These are phyloP conservation scores for Seira sanloemensis DNA, from an alignment of 2,888 invertebrate species.

Conservation along the genomic window DNA sequence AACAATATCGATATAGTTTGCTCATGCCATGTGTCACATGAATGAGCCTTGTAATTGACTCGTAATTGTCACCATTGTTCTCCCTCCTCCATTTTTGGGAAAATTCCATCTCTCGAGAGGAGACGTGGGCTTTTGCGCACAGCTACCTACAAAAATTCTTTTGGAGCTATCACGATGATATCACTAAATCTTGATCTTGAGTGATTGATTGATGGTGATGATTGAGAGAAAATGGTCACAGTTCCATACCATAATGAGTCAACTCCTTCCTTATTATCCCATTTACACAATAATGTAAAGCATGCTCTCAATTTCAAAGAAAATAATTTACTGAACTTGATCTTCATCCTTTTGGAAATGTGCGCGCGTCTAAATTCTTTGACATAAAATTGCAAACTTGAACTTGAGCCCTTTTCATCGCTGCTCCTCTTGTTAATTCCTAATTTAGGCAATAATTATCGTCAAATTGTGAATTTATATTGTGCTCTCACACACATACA, in stretches of 20 bases:
- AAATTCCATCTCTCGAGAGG: background rate
- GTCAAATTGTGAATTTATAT: background rate
- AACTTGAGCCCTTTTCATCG: background rate
- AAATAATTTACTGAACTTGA: conserved; percentile 16
- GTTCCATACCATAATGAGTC: conserved; percentile 8
- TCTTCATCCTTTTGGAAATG: background rate
- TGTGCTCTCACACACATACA: no score
- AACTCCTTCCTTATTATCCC: conserved; percentile 27
- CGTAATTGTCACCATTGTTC: conserved; percentile 55
- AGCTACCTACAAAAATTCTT: background rate
- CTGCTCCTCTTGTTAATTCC: background rate
- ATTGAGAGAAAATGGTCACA: background rate
- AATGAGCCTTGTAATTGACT: conserved; percentile 47
- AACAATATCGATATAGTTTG: conserved; percentile 19
- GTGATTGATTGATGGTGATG: conserved; percentile 37
- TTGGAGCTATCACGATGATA: background rate
- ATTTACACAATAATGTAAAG: background rate
- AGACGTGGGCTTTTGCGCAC: background rate
- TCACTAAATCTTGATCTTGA: conserved; percentile 8
- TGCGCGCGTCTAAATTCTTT: no score
- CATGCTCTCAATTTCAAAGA: background rate
- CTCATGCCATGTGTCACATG: conserved; percentile 47
- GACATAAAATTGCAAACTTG: background rate
- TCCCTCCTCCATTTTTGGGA: conserved; percentile 28
- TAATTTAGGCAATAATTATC: background rate